Evolutionary conservation across 2,888 invertebrate species (phyloP).

Genomic region (Eupithecia insigniata): DNA sequence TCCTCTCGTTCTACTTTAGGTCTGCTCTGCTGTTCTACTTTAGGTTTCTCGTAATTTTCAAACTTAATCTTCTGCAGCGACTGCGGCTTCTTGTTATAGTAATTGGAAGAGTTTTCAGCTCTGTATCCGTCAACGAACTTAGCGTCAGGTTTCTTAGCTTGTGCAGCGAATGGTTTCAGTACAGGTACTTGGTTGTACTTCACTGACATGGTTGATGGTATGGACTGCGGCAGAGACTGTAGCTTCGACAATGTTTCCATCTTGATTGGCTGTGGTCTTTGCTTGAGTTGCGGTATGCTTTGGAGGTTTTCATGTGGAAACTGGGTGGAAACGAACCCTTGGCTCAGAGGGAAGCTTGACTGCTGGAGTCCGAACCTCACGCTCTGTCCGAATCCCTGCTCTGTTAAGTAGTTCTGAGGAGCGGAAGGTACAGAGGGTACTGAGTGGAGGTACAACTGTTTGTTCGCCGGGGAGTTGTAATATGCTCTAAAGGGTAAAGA

Average conservation of each 20-base stretch:
- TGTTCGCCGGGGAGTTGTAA: constrained; percentile 65
- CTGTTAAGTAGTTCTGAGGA: constrained; percentile 74
- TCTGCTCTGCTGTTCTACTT: constrained; percentile 44
- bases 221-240: constrained; percentile 42
- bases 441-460: constrained; percentile 74
- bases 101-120: constrained; percentile 64
- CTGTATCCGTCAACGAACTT: constrained; percentile 77
- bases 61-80: constrained; percentile 74
- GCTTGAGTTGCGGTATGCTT: constrained; percentile 58
- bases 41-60: constrained; percentile 60
- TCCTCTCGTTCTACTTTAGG: constrained; percentile 84
- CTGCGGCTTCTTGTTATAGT: constrained; percentile 62
- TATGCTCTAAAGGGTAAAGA: constrained; percentile 68
- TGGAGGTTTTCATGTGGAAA: constrained; percentile 64
- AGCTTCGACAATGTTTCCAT: constrained; percentile 61
- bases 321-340: constrained; percentile 73
- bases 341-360: constrained; percentile 71
- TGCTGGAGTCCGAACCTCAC: constrained; percentile 74
- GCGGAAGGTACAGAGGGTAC: constrained; percentile 73
- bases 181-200: constrained; percentile 46
- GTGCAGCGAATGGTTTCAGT: constrained; percentile 62
- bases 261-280: constrained; percentile 63
- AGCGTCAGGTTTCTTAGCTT: constrained; percentile 61
- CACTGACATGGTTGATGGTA: constrained; percentile 26
- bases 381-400: constrained; percentile 76